Base-by-base conservation (phyloP, 2,888 invertebrate species). In the Linyphia triangularis region DNA sequence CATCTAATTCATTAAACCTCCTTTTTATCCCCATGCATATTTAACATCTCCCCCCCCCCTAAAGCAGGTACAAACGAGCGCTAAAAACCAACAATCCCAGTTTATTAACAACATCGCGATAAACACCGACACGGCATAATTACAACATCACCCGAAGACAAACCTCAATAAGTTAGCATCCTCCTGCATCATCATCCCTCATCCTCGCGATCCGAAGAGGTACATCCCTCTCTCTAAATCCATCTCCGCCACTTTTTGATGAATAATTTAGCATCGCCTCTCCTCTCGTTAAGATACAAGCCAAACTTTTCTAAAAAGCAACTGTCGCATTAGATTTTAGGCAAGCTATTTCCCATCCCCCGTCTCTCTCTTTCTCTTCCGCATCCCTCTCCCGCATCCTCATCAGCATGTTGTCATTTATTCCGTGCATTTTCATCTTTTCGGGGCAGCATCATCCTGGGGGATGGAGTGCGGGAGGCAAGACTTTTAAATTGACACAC, bases 261-360 rank as follows among this genome's bases (percentile, higher is more conserved):
- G 88, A 88, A 88, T 88, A 88, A 88, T 88, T 88, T 88, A 88
- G 88, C 70, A 30, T 59, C 75, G n/a, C 16, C 33, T 30, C 70
- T 61, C 30, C 59, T 40, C 75, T 75, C 73, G 75, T 75, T 75
- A 82, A n/a, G 81, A 26, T 73, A 22, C 59, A 24, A 22, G 57
- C 19, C 22, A 28, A 73, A 24, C 70, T 59, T 73, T 75, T 81
- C 70, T 88, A 88, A 88, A 88, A 88, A 88, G 88, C 88, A 70
- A 63, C 82, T 88, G 88, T 88, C 88, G 88, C 88, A 88, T 88
- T 88, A 88, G 88, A 88, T 88, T 88, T 88, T 88, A 88, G 88
- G 88, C 82, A 88, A 82, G 86, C 86, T 88, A 82, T 83, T 88
- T 88, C 82, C 75, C 78, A 40, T 67, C 16, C 40, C 78, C 65